Evolutionary conservation across 1,140 invertebrate species (phyloP).

Genomic region (Halesus radiatus): DNA sequence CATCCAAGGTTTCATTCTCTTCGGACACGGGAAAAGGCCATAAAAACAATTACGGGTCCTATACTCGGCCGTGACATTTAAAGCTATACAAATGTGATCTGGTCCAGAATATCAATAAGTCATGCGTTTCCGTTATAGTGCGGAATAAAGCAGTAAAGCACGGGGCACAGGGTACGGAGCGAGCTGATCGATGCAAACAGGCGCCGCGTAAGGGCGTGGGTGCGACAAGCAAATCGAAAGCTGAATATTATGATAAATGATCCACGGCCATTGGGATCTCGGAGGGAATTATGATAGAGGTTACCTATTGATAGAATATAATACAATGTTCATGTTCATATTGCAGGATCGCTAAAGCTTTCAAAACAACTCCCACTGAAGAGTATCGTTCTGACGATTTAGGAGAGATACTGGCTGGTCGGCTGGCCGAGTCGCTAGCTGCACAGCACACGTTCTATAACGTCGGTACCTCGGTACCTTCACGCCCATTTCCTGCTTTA

Average conservation of each 20-base stretch:
- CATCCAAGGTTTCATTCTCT: not conserved
- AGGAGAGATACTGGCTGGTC: slow-evolving; percentile 5
- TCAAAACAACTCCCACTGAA: slow-evolving; percentile 29
- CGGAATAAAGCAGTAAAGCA: slow-evolving; percentile 12
- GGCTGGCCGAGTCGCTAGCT: not conserved
- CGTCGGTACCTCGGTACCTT: slow-evolving; percentile 17
- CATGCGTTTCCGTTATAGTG: not conserved
- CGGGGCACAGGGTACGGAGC: too few relatives aligned
- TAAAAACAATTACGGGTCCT: too few relatives aligned
- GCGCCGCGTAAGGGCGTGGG: slow-evolving; percentile 1
- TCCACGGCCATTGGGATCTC: slow-evolving; percentile 9
- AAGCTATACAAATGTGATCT: too few relatives aligned
- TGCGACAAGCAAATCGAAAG: slow-evolving; percentile 5
- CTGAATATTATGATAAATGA: slow-evolving; percentile 27
- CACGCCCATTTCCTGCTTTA: slow-evolving; percentile 33
- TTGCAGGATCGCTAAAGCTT: slow-evolving; percentile 4
- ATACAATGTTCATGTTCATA: slow-evolving; percentile 8
- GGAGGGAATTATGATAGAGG: slow-evolving; percentile 19
- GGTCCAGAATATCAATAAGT: too few relatives aligned
- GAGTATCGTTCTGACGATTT: slow-evolving; percentile 1
- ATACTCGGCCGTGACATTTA: too few relatives aligned
- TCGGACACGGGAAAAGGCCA: too few relatives aligned
- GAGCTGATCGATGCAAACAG: slow-evolving; percentile 17
- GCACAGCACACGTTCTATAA: not conserved
- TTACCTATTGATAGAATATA: slow-evolving; percentile 18